Evolutionary conservation across 1,140 invertebrate genomes (phyloP).

Genomic region (Drosophila pseudoobscura): DNA sequence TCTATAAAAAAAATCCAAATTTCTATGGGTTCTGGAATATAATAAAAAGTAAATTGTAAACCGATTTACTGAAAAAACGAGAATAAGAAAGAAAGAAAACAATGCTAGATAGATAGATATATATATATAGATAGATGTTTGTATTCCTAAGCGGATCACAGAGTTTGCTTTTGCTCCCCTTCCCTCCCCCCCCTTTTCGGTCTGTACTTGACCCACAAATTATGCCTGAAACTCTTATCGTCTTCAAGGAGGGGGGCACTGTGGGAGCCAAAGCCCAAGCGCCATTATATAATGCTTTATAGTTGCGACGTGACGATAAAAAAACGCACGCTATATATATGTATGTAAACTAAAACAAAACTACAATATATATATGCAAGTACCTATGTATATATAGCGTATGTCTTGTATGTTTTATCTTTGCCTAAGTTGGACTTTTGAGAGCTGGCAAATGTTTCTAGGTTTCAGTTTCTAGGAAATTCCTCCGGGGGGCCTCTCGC

Average conservation of each 20-base stretch:
- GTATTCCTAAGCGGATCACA: slow-evolving; percentile 12
- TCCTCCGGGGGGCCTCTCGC: not conserved
- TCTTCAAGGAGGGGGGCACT: not conserved
- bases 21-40: too few relatives aligned
- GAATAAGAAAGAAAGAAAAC: slow-evolving; percentile 6
- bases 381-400: not conserved
- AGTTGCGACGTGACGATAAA: slow-evolving; percentile 68
- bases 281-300: slow-evolving; percentile 68
- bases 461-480: slow-evolving; percentile 22
- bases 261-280: slow-evolving; percentile 16
- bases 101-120: not conserved
- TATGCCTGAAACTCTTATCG: slow-evolving; percentile 44
- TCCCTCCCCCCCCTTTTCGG: slow-evolving; percentile 6
- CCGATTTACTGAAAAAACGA: slow-evolving; percentile 47
- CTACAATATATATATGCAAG: not conserved
- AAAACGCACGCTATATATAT: slow-evolving; percentile 10
- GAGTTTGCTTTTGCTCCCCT: slow-evolving; percentile 10
- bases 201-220: slow-evolving; percentile 74
- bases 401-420: slow-evolving; percentile 12
- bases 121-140: not conserved
- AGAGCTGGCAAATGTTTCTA: slow-evolving; percentile 11
- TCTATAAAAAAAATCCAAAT: slow-evolving; percentile 10
- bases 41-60: slow-evolving; percentile 33
- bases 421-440: slow-evolving; percentile 15
- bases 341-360: not conserved